Percentiles rank a stretch among this genome's conserved stretches.
Evolutionary conservation across 1,140 invertebrate species (phyloP).

Genomic region (Aphelenchoides avenae): DNA sequence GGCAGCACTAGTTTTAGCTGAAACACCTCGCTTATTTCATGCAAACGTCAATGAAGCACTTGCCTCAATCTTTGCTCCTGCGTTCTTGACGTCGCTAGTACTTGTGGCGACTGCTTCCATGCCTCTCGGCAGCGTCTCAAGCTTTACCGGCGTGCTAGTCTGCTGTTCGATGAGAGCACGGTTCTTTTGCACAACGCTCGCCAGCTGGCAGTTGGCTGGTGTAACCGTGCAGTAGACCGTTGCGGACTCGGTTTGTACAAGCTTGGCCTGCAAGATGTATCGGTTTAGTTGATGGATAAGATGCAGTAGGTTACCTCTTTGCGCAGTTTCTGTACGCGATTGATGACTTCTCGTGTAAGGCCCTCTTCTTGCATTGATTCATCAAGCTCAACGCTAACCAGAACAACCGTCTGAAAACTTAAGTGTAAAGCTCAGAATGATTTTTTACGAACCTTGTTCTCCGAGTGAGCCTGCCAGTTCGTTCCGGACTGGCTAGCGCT

Average conservation of each 20-base stretch:
- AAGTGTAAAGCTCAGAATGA: neutral
- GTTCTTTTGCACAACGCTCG: conserved; percentile 69
- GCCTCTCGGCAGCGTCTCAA: neutral
- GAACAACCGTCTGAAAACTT: conserved; percentile 46
- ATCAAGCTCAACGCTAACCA: conserved; percentile 49
- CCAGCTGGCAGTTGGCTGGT: conserved; percentile 66
- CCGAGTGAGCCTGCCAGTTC: conserved; percentile 58
- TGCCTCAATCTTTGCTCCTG: conserved; percentile 25
- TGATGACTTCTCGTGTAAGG: conserved; percentile 78
- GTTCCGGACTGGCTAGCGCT: conserved; percentile 14
- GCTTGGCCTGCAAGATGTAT: conserved; percentile 66
- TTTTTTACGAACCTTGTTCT: conserved; percentile 42
- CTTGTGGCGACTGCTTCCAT: conserved; percentile 4
- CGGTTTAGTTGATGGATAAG: conserved; percentile 6
- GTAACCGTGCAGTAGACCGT: conserved; percentile 73
- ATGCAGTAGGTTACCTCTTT: conserved; percentile 67
- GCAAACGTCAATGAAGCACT: neutral
- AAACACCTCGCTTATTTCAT: no score
- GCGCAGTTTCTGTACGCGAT: conserved; percentile 90
- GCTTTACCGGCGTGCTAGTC: conserved; percentile 36
- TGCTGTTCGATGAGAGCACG: conserved; percentile 71
- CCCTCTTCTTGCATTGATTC: conserved; percentile 43
- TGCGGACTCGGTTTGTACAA: conserved; percentile 85
- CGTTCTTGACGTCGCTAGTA: conserved; percentile 17
- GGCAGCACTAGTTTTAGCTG: no score